Evolutionary conservation across 2,797 vertebrate species (phyloP).

Genomic region (Nannoperca obscura): DNA sequence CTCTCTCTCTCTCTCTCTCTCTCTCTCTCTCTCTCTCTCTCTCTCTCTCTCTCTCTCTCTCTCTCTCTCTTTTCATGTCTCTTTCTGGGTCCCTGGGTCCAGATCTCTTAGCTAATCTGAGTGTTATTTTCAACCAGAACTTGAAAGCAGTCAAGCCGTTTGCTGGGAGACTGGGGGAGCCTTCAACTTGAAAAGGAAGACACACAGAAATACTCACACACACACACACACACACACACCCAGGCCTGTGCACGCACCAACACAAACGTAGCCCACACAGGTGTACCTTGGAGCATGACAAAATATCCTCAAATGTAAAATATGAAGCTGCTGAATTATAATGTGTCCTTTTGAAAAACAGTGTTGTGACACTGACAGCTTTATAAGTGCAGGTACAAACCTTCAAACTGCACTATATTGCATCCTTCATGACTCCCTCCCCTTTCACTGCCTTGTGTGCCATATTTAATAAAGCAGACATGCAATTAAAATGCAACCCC

Average conservation of each 20-base stretch:
- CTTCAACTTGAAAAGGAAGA: background rate
- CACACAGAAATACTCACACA: background rate
- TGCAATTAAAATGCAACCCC: background rate
- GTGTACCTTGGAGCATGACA: background rate
- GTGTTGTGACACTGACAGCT: too few relatives aligned
- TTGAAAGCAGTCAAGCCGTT: conserved; percentile 13
- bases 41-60: too few relatives aligned
- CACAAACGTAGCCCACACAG: background rate
- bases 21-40: too few relatives aligned
- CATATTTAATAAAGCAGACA: conserved; percentile 31
- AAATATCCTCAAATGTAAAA: conserved; percentile 1
- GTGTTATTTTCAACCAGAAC: conserved; percentile 6
- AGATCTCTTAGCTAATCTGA: conserved; percentile 24
- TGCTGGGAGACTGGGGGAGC: background rate
- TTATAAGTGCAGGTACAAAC: background rate
- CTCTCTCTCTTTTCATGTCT: background rate
- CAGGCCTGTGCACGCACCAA: background rate
- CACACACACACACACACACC: background rate
- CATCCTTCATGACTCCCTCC: conserved; percentile 6
- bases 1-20: too few relatives aligned
- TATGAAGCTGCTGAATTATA: background rate
- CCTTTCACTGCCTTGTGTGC: background rate
- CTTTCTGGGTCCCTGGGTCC: conserved; percentile 21
- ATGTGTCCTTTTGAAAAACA: background rate
- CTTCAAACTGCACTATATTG: background rate